Evolutionary conservation across 2,113 vertebrate species (phyloP), one percentile per base, ranked within the genome.

Genomic region (Gulo gulo): DNA sequence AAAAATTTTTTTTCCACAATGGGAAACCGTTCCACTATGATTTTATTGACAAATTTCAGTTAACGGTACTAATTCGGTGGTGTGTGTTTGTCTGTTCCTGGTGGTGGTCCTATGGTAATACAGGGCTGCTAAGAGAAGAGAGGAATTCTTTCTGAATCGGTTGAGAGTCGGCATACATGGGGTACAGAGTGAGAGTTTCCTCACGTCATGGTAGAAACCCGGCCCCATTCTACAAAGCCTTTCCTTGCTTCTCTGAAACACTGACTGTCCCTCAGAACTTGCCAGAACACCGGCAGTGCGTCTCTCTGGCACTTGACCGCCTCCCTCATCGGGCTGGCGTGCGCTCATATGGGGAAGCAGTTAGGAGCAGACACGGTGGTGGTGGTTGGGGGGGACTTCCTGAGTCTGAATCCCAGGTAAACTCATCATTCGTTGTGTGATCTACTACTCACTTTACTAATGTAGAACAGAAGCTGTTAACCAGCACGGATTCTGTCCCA

Each of bases 181-280:
- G 12, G 36, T 1, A 6, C 45, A 23, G 6, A 0, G 12, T 9
- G 67, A 69, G 34, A 2, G 18, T 9, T 24, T 23, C 65, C 59
- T 29, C 20, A 7, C 4, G 36, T 4, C 3, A 0, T 2, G 34
- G 26, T 34, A 34, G 88, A 50, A 20, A 39, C 0, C 4, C 1
- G 21, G 21, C 8, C 50, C 26, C 9, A 0, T 31, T 31, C 26
- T 26, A 10, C 42, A 9, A 29, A 31, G 36, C 1, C 20, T 34
- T 24, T 1, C 39, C 18, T 71, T 45, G 7, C 16, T 34, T 61
- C 42, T 45, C 39, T 52, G 83, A 31, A 45, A 55, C 29, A 18
- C 39, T 3, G n/a, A 5, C 3, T 10, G 20, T 24, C 13, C 52
- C 6, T 12, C 34, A 39, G 63, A 39, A 31, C 74, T 76, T 50